phyloP scores from a whole-genome alignment of 2,888 invertebrate genomes.

The Polyommatus iphigenia region DNA sequence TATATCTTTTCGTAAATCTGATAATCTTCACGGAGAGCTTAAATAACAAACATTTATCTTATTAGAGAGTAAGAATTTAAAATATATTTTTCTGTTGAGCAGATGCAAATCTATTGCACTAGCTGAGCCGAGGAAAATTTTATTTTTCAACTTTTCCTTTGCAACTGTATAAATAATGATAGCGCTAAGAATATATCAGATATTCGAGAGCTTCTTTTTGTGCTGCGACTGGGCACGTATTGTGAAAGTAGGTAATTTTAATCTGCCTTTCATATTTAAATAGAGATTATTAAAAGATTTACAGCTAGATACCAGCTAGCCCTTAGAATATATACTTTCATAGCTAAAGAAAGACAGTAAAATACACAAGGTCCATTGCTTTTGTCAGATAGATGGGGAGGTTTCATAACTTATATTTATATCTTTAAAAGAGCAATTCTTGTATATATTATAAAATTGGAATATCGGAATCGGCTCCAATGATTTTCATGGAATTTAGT shows the following conservation, averaged over 20 bases:
- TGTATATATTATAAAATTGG: too few species aligned
- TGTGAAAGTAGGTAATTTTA: neutral
- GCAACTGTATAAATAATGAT: slow-evolving; percentile 13
- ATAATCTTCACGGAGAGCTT: neutral
- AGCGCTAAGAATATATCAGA: slow-evolving; percentile 14
- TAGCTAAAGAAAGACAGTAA: too few species aligned
- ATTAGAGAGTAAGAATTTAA: slow-evolving; percentile 16
- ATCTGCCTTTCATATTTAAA: neutral
- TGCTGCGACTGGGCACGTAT: neutral
- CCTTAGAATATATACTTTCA: too few species aligned
- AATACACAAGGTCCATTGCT: too few species aligned
- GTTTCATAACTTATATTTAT: too few species aligned
- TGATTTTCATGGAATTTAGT: too few species aligned
- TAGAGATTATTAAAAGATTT: neutral
- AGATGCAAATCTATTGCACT: slow-evolving; percentile 19
- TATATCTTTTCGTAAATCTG: neutral
- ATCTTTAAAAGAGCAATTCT: too few species aligned
- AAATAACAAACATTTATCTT: slow-evolving; percentile 15
- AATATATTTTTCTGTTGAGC: slow-evolving; percentile 12
- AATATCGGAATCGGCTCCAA: too few species aligned
- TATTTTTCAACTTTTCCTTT: slow-evolving; percentile 16
- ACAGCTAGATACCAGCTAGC: too few species aligned
- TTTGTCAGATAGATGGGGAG: too few species aligned
- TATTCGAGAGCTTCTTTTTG: neutral
- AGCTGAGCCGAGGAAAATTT: slow-evolving; percentile 16